phyloP scores from a whole-genome alignment of 2,113 vertebrate species.

The Myotis lucifugus region DNA sequence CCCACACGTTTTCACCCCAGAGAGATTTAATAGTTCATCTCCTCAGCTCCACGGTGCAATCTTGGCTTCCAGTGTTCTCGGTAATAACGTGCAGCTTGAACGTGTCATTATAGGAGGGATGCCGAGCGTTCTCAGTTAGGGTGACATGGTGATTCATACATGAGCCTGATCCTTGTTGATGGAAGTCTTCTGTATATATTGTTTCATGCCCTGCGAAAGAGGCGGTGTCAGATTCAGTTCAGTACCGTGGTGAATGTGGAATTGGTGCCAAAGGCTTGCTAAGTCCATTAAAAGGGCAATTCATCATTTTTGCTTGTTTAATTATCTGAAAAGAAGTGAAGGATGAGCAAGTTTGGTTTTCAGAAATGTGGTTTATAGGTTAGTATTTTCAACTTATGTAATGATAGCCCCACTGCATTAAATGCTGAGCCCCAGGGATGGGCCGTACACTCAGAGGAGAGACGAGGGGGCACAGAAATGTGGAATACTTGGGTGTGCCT shows the following conservation, averaged over 20 bases:
- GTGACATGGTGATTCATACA: not conserved
- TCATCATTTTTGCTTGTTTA: conserved; percentile 19
- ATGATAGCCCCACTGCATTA: not conserved
- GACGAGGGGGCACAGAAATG: not conserved
- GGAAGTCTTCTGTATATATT: not conserved
- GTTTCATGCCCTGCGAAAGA: not conserved
- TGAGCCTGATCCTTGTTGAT: not conserved
- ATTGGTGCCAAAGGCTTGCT: not conserved
- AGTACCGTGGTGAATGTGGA: not conserved
- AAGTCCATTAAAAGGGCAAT: not conserved
- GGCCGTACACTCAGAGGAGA: not conserved
- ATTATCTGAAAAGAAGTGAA: conserved; percentile 31
- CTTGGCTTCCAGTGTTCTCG: not conserved
- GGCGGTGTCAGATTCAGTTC: not conserved
- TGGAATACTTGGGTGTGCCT: not conserved
- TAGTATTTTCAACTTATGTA: not conserved
- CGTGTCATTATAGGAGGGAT: not conserved
- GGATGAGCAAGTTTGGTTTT: not conserved
- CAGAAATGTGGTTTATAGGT: not conserved
- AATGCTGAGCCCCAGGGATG: not conserved
- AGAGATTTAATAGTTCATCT: not conserved
- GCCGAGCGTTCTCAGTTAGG: not conserved
- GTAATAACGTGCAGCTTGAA: not conserved
- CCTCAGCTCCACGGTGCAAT: not conserved
- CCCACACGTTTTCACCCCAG: not conserved